Conservation (phyloP, 1,140 invertebrate species). For the Asbolus verrucosus region DNA sequence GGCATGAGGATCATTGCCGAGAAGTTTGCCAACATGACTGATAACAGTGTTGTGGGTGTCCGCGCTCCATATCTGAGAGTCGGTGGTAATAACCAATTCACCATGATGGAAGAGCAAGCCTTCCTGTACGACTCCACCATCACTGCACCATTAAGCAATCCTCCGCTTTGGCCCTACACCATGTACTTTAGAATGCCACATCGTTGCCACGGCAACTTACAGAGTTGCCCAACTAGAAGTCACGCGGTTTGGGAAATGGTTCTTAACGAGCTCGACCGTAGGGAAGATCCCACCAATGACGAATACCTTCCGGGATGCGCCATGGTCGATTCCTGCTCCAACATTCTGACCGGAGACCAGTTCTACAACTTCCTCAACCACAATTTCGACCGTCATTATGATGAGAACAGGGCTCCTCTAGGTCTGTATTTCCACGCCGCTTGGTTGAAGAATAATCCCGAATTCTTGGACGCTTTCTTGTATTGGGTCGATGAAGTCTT, state of each 20-base stretch:
- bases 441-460: constrained; percentile 95
- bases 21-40: constrained; percentile 92
- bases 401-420: constrained; percentile 92
- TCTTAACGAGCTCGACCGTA: constrained; percentile 94
- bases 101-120: constrained; percentile 97
- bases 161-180: constrained; percentile 96
- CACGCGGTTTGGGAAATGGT: constrained; percentile 98
- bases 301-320: constrained; percentile 94
- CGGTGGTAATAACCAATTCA: constrained; percentile 96
- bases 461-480: constrained; percentile 92
- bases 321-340: constrained; percentile 97
- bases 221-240: constrained; percentile 91
- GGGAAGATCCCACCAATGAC: constrained; percentile 91
- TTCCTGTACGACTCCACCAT: constrained; percentile 97
- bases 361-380: constrained; percentile 97
- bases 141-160: constrained; percentile 91
- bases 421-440: constrained; percentile 96
- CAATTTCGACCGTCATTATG: constrained; percentile 96
- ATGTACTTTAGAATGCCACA: constrained; percentile 98
- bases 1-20: constrained; percentile 94
- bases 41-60: constrained; percentile 94
- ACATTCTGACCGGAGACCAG: constrained; percentile 92
- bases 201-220: constrained; percentile 92
- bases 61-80: constrained; percentile 92
- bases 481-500: constrained; percentile 96